Evolutionary conservation across 1,140 invertebrate genomes (phyloP), one percentile per base, ranked within the genome.

Genomic region (Cherax destructor): DNA sequence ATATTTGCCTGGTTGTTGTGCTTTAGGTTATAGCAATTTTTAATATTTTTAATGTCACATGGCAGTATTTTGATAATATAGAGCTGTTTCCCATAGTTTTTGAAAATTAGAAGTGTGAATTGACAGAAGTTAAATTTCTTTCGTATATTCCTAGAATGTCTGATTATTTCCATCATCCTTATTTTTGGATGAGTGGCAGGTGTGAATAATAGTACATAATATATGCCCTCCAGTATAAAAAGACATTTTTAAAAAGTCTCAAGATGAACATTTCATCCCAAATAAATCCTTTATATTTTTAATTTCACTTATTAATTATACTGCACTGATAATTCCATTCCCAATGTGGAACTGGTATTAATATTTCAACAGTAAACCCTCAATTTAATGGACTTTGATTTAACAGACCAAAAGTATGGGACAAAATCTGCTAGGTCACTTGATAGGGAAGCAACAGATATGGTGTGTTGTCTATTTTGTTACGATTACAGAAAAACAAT

Each of bases 241-340:
- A 72, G 69, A 72, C 69, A 72, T 72, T 72, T 72, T n/a, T n/a
- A n/a, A n/a, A 72, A 11, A 72, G 69, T 72, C 69, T n/a, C 24
- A 72, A 72, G 69, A 72, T 41, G 30, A 72, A 18, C 69, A 72
- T 9, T 69, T 18, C 61, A 69, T 13, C 9, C 61, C 18, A 72
- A 7, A 5, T 4, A 24, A 9, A 24, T 72, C 69, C 5, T 30
- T 24, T 5, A 72, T 13, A 13, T 24, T 72, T 72, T 6, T 30
- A 3, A 30, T 72, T 13, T 72, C 30, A 24, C 5, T 24, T 24
- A 5, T 72, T 18, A 1, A 4, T 7, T 24, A 1, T n/a, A 6
- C 11, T 5, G 6, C 18, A 30, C 21, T 72, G 69, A 72, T 72
- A 72, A 24, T 1, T 24, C 2, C 69, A 7, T 13, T n/a, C n/a